phyloP scores from a whole-genome alignment of 2,113 vertebrate species.

The Ctenomys sociabilis region DNA sequence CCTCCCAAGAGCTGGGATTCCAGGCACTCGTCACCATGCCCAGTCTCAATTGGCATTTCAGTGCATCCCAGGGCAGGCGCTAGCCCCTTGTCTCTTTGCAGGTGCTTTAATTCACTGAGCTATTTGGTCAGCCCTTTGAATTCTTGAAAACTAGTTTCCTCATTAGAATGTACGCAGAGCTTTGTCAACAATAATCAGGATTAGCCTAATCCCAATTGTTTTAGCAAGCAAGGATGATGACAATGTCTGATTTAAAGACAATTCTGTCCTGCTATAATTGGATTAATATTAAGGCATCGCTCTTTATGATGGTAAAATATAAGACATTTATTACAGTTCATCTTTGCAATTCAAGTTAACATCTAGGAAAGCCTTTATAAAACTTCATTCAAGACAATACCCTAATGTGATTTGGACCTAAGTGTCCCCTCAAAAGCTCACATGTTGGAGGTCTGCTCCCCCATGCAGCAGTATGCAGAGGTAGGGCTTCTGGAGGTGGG shows the following conservation, averaged over 20 bases:
- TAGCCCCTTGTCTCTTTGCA: too few relatives aligned
- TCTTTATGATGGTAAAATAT: neutral
- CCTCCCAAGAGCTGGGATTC: too few relatives aligned
- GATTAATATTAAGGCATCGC: too few relatives aligned
- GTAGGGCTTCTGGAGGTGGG: neutral
- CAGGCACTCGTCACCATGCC: too few relatives aligned
- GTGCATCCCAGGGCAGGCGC: too few relatives aligned
- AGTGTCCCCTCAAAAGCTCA: neutral
- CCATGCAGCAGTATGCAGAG: neutral
- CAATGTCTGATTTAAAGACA: neutral
- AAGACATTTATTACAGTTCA: neutral
- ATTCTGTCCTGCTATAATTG: neutral
- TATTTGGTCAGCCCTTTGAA: too few relatives aligned
- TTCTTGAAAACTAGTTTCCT: slow-evolving; percentile 5
- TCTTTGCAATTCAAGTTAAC: neutral
- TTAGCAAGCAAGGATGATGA: neutral
- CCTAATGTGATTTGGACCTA: neutral
- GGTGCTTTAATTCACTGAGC: too few relatives aligned
- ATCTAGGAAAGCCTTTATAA: neutral
- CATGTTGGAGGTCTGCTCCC: neutral
- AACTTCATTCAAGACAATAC: slow-evolving; percentile 15
- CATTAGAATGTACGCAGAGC: neutral
- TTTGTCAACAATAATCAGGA: neutral
- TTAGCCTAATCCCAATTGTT: neutral
- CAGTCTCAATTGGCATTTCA: too few relatives aligned